Percentiles rank a stretch among this genome's conserved stretches.
phyloP scores from a whole-genome alignment of 2,797 vertebrate genomes.

The Enteromius thamalakanensis region DNA sequence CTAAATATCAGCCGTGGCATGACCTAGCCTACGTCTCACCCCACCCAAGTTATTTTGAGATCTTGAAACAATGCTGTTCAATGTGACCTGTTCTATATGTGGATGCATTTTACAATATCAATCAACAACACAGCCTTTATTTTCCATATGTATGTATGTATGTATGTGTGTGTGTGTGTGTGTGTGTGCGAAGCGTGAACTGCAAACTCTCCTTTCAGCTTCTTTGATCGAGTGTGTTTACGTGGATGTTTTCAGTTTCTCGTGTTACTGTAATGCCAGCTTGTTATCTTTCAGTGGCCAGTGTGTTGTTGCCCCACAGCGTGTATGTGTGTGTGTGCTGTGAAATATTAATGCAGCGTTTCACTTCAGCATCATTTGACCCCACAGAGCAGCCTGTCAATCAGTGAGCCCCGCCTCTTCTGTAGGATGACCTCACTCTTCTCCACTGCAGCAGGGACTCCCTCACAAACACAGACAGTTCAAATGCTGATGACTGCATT shows the following conservation, averaged over 20 bases:
- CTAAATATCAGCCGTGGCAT: background rate
- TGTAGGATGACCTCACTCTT: slow-evolving; percentile 23
- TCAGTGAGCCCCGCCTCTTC: slow-evolving; percentile 17
- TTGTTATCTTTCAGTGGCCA: slow-evolving; percentile 25
- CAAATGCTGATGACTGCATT: slow-evolving; percentile 42
- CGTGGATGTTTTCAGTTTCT: slow-evolving; percentile 3
- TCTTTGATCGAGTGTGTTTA: slow-evolving; percentile 8
- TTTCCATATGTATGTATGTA: background rate
- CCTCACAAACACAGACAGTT: slow-evolving; percentile 14
- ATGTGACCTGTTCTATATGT: slow-evolving; percentile 25
- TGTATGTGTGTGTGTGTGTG: background rate
- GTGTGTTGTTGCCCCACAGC: slow-evolving; percentile 1
- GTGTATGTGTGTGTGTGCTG: slow-evolving; percentile 19
- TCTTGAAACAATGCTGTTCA: background rate
- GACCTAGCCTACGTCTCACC: background rate
- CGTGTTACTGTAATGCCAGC: slow-evolving; percentile 35
- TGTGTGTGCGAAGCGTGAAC: background rate
- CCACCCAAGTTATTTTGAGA: slow-evolving; percentile 28
- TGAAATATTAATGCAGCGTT: slow-evolving; percentile 46
- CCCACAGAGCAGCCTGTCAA: slow-evolving; percentile 28
- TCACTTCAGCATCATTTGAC: slow-evolving; percentile 41
- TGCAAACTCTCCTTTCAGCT: background rate
- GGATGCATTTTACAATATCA: slow-evolving; percentile 25
- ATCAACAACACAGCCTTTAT: slow-evolving; percentile 7
- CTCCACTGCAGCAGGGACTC: background rate